A percentile compares a stretch with the other conserved stretches of the same genome.
Conservation (phyloP, 2,888 invertebrate genomes). For the Agonum fuliginosum region DNA sequence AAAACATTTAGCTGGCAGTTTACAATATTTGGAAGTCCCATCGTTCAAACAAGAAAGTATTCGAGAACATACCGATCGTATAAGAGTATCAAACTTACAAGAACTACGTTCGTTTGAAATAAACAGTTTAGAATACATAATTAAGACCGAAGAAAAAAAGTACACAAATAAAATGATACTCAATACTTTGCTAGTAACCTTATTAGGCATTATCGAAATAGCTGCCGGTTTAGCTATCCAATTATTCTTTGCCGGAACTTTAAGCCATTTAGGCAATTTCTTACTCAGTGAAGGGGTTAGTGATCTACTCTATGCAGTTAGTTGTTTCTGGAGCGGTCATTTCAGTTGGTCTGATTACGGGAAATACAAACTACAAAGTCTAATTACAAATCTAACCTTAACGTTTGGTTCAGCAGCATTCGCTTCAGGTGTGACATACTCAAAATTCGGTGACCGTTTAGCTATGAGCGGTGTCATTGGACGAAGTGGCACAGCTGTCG, state of each 20-base stretch:
- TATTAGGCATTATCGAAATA: slow-evolving; percentile 63
- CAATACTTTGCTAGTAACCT: slow-evolving; percentile 58
- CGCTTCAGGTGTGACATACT: slow-evolving; percentile 49
- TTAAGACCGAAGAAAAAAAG: slow-evolving; percentile 62
- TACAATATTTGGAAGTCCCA: slow-evolving; percentile 55
- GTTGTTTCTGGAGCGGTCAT: slow-evolving; percentile 60
- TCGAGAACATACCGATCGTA: slow-evolving; percentile 39
- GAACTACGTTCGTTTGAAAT: slow-evolving; percentile 62
- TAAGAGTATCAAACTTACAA: slow-evolving; percentile 58
- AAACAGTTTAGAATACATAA: slow-evolving; percentile 63
- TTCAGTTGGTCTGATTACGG: slow-evolving; percentile 63
- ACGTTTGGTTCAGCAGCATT: too few species aligned
- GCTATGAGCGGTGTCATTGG: not conserved
- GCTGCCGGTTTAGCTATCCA: slow-evolving; percentile 62
- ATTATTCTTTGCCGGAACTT: slow-evolving; percentile 59
- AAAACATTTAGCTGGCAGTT: slow-evolving; percentile 46
- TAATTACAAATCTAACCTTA: too few species aligned
- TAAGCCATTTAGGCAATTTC: slow-evolving; percentile 61
- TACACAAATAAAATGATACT: slow-evolving; percentile 62
- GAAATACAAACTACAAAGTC: slow-evolving; percentile 60
- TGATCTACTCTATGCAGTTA: slow-evolving; percentile 64
- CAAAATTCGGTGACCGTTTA: slow-evolving; percentile 60
- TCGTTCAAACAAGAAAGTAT: slow-evolving; percentile 57
- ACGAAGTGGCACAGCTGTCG: slow-evolving; percentile 46
- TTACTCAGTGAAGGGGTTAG: slow-evolving; percentile 64